Evolutionary conservation across 2,888 invertebrate species (phyloP).

Genomic region (Hemaris fuciformis): DNA sequence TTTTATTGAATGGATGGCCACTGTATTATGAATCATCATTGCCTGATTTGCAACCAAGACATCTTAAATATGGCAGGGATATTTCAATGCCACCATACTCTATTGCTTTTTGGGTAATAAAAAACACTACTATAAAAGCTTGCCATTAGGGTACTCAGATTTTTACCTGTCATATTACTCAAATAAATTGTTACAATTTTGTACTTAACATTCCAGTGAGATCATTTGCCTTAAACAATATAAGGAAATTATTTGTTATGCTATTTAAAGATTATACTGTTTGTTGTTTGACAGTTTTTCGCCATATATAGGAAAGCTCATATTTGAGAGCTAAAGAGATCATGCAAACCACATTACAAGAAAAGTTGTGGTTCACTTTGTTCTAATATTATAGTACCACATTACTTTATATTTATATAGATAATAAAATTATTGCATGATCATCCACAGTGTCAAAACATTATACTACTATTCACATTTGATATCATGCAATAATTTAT

Average conservation of each 20-base stretch:
- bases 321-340: too few relatives aligned
- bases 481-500: too few relatives aligned
- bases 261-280: too few relatives aligned
- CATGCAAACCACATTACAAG: too few relatives aligned
- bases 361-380: neutral
- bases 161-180: neutral
- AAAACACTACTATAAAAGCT: conserved; percentile 66
- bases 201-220: conserved; percentile 18
- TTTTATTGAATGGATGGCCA: conserved; percentile 82
- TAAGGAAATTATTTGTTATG: neutral
- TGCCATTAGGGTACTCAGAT: conserved; percentile 39
- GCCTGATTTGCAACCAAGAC: conserved; percentile 77
- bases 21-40: conserved; percentile 75
- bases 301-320: too few relatives aligned
- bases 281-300: too few relatives aligned
- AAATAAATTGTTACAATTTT: conserved; percentile 16
- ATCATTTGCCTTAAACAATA: conserved; percentile 12
- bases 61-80: conserved; percentile 64
- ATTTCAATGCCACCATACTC: conserved; percentile 83
- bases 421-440: too few relatives aligned
- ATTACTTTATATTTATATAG: too few relatives aligned
- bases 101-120: conserved; percentile 84
- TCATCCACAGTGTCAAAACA: too few relatives aligned
- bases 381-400: too few relatives aligned
- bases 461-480: too few relatives aligned